These are phyloP conservation scores for Amblyornis subalaris DNA, from an alignment of 2,113 vertebrate genomes.

Conservation along the genomic window DNA sequence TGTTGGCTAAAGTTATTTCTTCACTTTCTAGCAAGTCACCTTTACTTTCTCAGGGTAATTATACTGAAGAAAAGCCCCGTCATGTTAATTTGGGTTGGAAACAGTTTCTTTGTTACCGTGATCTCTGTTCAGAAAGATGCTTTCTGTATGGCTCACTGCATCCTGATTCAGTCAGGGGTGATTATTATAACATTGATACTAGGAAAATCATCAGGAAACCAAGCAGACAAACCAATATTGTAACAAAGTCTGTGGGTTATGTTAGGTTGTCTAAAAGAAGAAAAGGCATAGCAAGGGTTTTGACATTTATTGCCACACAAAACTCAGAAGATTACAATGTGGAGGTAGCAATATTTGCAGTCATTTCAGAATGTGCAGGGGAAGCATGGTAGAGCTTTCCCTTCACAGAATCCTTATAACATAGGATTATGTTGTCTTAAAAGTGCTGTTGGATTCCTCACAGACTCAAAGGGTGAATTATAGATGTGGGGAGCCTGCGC, in stretches of 20 bases:
- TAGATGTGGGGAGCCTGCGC: neutral
- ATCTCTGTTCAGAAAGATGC: neutral
- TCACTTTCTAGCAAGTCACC: neutral
- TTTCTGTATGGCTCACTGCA: neutral
- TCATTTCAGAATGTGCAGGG: neutral
- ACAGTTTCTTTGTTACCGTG: neutral
- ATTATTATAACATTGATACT: neutral
- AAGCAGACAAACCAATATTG: neutral
- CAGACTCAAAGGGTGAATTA: neutral
- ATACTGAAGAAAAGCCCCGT: neutral
- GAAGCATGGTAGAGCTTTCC: neutral
- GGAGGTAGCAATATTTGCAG: neutral
- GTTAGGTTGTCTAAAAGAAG: neutral
- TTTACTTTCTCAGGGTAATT: neutral
- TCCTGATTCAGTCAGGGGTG: neutral
- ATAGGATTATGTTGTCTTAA: neutral
- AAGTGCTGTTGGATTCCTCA: neutral
- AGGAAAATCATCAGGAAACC: neutral
- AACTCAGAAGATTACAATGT: neutral
- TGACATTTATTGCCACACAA: neutral
- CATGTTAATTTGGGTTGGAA: neutral
- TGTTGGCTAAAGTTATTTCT: constrained; percentile 3
- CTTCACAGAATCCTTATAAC: neutral
- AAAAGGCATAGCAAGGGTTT: neutral
- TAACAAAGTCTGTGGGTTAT: neutral